These are phyloP conservation scores for Scaptomyza montana DNA, from an alignment of 1,140 invertebrate species.

Conservation along the genomic window DNA sequence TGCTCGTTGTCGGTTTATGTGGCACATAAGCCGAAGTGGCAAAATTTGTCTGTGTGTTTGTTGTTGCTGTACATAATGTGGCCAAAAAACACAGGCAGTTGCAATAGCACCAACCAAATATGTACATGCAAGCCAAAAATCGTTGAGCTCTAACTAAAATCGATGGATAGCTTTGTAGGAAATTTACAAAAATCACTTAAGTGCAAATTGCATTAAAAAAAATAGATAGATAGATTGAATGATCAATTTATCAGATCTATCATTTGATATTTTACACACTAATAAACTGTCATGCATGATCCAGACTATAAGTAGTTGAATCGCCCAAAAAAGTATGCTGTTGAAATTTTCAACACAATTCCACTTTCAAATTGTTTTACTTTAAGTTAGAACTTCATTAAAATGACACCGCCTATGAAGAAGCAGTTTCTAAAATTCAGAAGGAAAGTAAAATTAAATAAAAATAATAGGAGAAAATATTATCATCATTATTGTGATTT, in stretches of 20 bases:
- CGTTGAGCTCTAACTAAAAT: constrained; percentile 56
- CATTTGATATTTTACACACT: neutral
- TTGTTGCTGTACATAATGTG: constrained; percentile 66
- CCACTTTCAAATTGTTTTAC: constrained; percentile 5
- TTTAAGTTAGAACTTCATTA: constrained; percentile 8
- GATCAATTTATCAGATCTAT: neutral
- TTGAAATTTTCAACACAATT: neutral
- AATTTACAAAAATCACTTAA: neutral
- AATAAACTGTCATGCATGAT: neutral
- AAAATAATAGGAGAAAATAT: neutral
- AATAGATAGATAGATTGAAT: neutral
- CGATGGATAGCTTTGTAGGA: constrained; percentile 48
- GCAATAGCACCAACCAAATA: constrained; percentile 43
- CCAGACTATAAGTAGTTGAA: neutral
- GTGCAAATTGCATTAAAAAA: neutral
- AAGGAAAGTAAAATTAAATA: constrained; percentile 13
- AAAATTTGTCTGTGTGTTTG: constrained; percentile 41
- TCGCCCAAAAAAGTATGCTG: constrained; percentile 27
- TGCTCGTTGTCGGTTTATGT: constrained; percentile 81
- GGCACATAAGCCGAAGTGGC: constrained; percentile 77
- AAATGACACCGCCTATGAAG: neutral
- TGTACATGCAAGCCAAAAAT: constrained; percentile 51
- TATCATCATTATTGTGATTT: constrained; percentile 1
- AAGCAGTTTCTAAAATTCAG: constrained; percentile 1
- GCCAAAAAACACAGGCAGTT: constrained; percentile 42